These are phyloP conservation scores for Drosophila ustulata DNA, from an alignment of 2,888 invertebrate genomes.

Conservation along the genomic window DNA sequence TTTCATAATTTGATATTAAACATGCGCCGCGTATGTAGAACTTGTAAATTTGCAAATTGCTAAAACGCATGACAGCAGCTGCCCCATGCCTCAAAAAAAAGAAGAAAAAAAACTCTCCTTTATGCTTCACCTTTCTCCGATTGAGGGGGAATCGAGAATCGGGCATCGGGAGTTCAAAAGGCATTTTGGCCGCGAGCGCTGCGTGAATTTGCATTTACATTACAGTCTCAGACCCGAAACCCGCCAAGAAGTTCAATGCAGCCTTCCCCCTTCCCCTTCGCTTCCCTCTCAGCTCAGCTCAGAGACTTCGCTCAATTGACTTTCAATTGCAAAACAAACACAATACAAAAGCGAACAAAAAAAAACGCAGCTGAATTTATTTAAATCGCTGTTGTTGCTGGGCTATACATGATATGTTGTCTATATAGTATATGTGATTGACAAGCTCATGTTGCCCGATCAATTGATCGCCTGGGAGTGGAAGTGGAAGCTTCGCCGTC, in stretches of 20 bases:
- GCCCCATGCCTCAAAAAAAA: constrained; percentile 29
- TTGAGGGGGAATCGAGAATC: not conserved
- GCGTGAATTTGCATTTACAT: constrained; percentile 78
- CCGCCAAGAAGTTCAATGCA: constrained; percentile 52
- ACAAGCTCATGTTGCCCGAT: constrained; percentile 53
- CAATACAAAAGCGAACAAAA: constrained; percentile 36
- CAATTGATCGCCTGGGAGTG: constrained; percentile 52
- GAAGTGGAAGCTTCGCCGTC: constrained; percentile 41
- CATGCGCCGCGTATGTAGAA: constrained; percentile 71
- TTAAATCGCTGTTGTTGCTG: constrained; percentile 20
- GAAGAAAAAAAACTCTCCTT: too few species aligned
- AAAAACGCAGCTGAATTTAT: constrained; percentile 61
- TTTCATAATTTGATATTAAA: constrained; percentile 78
- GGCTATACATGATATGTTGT: not conserved
- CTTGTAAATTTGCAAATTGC: constrained; percentile 80
- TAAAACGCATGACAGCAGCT: constrained; percentile 71
- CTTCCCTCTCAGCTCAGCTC: not conserved
- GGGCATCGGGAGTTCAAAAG: constrained; percentile 36
- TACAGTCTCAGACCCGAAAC: constrained; percentile 31
- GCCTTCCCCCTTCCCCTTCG: not conserved
- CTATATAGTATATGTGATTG: constrained; percentile 38
- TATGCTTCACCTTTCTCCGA: not conserved
- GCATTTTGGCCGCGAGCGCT: constrained; percentile 58
- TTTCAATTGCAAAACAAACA: constrained; percentile 64
- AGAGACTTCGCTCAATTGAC: constrained; percentile 51